These are phyloP conservation scores for Sycophila texana DNA, from an alignment of 2,888 invertebrate genomes.

Conservation along the genomic window DNA sequence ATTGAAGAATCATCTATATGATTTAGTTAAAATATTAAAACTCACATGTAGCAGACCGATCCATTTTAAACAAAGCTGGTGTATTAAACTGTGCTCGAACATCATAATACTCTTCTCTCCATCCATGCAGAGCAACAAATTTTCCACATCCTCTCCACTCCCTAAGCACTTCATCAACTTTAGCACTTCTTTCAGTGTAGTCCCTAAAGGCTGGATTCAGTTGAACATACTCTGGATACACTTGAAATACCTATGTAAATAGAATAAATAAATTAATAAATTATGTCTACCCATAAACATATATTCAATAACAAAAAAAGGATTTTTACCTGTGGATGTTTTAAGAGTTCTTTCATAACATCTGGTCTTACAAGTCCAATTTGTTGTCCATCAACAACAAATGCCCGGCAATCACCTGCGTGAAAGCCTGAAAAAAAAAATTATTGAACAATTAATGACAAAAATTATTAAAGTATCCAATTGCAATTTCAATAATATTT, in stretches of 20 bases:
- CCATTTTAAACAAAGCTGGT: constrained; percentile 85
- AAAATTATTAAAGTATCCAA: constrained; percentile 27
- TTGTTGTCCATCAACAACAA: constrained; percentile 91
- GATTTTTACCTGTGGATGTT: constrained; percentile 85
- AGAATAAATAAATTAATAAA: no score
- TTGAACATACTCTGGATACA: constrained; percentile 85
- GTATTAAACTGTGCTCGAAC: constrained; percentile 86
- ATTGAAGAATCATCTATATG: background rate
- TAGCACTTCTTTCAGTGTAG: constrained; percentile 87
- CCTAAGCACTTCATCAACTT: constrained; percentile 87
- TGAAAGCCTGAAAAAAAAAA: constrained; percentile 81
- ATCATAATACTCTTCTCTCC: constrained; percentile 96
- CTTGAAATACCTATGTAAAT: constrained; percentile 81
- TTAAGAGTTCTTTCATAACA: constrained; percentile 87
- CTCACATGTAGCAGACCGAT: constrained; percentile 92
- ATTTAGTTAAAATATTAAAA: constrained; percentile 51
- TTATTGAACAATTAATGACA: no score
- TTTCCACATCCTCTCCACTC: constrained; percentile 85
- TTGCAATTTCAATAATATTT: constrained; percentile 38
- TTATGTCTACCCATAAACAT: constrained; percentile 54
- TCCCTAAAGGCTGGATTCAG: constrained; percentile 92
- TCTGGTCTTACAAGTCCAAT: constrained; percentile 92
- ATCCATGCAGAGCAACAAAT: constrained; percentile 90
- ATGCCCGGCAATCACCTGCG: constrained; percentile 88
- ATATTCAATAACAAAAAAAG: no score